phyloP scores from a whole-genome alignment of 2,797 vertebrate genomes.

The Xenopus petersii region DNA sequence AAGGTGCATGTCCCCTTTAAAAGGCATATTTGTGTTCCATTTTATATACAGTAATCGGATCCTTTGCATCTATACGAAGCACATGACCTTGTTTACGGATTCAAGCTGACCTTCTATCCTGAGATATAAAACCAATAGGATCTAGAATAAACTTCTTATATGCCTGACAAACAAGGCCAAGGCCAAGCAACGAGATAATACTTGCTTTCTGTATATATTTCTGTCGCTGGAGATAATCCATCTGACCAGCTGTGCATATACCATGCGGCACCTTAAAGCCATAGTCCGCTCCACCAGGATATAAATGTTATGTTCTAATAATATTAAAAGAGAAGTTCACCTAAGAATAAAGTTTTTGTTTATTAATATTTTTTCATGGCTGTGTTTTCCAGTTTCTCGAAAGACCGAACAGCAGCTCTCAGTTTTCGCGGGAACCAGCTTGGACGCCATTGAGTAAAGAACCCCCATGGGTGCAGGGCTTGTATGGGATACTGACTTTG shows the following conservation, averaged over 20 bases:
- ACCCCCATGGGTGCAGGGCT: too few species aligned
- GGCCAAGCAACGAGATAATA: not conserved
- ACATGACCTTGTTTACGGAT: not conserved
- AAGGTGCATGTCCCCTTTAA: too few species aligned
- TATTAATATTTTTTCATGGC: not conserved
- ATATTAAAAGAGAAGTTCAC: too few species aligned
- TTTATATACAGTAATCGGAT: too few species aligned
- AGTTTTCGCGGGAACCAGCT: conserved; percentile 7
- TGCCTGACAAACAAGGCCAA: not conserved
- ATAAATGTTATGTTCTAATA: too few species aligned
- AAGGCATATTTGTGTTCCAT: too few species aligned
- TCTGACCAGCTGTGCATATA: not conserved
- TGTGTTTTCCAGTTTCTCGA: not conserved
- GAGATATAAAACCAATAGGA: not conserved
- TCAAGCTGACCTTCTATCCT: not conserved
- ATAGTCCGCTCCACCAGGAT: too few species aligned
- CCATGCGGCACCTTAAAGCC: too few species aligned
- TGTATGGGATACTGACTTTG: not conserved
- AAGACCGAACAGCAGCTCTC: conserved; percentile 18
- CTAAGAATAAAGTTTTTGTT: too few species aligned
- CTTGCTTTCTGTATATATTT: not conserved
- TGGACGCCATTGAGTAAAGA: not conserved
- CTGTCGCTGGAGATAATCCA: not conserved
- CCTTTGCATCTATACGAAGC: too few species aligned
- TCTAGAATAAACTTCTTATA: not conserved